These are phyloP conservation scores for Megaceryle torquata DNA, from an alignment of 2,113 vertebrate genomes.

Conservation along the genomic window DNA sequence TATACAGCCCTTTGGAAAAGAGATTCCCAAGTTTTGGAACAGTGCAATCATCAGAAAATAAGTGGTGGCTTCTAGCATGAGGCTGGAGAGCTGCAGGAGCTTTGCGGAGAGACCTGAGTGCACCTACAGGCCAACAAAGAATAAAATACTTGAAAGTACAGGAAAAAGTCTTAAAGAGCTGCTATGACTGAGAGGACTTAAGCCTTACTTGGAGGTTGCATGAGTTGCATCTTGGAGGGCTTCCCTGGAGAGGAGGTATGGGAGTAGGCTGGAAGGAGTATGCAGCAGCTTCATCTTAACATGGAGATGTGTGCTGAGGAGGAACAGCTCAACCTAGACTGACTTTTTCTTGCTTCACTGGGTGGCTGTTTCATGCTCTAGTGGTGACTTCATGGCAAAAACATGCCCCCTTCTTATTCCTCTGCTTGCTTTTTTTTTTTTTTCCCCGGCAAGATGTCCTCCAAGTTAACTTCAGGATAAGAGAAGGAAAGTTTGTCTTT, in stretches of 20 bases:
- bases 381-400: background rate
- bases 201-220: background rate
- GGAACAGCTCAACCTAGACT: background rate
- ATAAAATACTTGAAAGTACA: background rate
- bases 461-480: background rate
- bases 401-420: background rate
- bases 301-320: accelerated
- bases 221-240: background rate
- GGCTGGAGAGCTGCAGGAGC: background rate
- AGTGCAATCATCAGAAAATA: background rate
- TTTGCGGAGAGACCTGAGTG: background rate
- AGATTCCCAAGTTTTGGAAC: background rate
- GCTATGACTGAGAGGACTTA: background rate
- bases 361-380: accelerated
- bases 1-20: background rate
- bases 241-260: background rate
- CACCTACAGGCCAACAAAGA: background rate
- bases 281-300: background rate
- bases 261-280: background rate
- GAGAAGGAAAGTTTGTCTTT: background rate
- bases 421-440: background rate
- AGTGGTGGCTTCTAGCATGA: background rate
- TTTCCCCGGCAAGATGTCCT: background rate
- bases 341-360: background rate
- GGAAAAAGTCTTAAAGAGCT: background rate